Conservation (phyloP, 2,797 vertebrate species). For the Sorex maritimensis region DNA sequence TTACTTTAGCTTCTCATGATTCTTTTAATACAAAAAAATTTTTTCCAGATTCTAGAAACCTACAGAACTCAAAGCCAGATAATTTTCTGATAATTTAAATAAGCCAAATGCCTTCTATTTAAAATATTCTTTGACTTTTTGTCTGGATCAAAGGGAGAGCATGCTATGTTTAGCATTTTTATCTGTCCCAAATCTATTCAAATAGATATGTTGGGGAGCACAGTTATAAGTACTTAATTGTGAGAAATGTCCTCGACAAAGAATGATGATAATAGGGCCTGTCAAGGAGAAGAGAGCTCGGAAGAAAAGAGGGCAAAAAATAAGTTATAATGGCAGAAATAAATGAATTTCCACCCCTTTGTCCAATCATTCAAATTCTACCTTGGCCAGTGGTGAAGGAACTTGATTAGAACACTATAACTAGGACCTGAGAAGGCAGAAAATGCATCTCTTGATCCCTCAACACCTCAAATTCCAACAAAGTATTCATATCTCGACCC, state of each 20-base stretch:
- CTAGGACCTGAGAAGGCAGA: background rate
- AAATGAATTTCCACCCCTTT: background rate
- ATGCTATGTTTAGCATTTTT: slow-evolving; percentile 1
- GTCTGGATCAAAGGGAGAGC: slow-evolving; percentile 1
- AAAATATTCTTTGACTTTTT: background rate
- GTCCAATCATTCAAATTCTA: background rate
- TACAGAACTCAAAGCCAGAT: background rate
- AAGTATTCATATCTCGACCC: background rate
- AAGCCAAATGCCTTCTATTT: background rate
- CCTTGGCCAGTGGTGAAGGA: accelerated
- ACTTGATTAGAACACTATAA: accelerated
- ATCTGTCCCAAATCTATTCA: slow-evolving; percentile 48
- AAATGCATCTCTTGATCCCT: accelerated
- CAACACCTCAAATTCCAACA: background rate
- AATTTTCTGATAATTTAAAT: background rate
- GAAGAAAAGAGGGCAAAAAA: background rate
- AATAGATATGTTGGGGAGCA: background rate
- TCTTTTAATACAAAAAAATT: background rate
- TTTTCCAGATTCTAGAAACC: background rate
- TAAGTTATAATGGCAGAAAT: accelerated
- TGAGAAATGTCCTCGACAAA: slow-evolving; percentile 63
- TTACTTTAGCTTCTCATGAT: background rate
- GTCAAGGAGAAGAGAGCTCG: background rate
- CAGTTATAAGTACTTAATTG: slow-evolving; percentile 22
- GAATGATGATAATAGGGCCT: background rate